phyloP scores from a whole-genome alignment of 1,140 invertebrate species.

The Eupristina koningsbergeri region DNA sequence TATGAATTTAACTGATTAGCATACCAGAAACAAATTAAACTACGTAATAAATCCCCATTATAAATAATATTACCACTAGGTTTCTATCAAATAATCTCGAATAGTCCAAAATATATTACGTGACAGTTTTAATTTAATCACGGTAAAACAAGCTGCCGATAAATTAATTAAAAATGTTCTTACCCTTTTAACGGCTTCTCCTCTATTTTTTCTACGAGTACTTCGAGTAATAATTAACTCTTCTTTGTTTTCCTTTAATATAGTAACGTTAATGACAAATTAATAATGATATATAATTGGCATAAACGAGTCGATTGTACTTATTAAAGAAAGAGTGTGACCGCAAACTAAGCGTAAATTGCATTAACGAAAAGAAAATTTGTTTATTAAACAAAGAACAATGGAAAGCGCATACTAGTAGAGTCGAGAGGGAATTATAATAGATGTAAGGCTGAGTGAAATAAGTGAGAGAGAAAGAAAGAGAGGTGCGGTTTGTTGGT shows the following conservation, averaged over 20 bases:
- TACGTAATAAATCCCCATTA: background rate
- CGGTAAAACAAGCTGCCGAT: too few species aligned
- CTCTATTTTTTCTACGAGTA: too few species aligned
- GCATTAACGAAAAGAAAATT: background rate
- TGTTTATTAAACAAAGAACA: background rate
- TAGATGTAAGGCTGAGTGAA: background rate
- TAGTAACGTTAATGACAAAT: too few species aligned
- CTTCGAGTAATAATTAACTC: too few species aligned
- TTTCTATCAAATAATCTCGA: background rate
- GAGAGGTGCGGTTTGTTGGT: constrained; percentile 23
- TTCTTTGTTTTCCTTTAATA: too few species aligned
- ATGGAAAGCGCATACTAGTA: background rate
- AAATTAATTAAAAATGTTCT: too few species aligned
- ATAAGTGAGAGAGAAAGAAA: constrained; percentile 2
- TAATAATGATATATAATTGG: too few species aligned
- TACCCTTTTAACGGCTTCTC: too few species aligned
- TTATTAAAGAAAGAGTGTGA: too few species aligned
- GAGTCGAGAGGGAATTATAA: background rate
- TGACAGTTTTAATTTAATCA: too few species aligned
- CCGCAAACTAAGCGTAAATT: background rate
- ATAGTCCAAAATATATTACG: too few species aligned
- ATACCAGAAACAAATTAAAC: background rate
- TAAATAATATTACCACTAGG: background rate
- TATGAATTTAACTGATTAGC: background rate
- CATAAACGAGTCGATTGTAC: too few species aligned